Conservation (phyloP, 2,113 vertebrate genomes). For the Nansenia antarctica region DNA sequence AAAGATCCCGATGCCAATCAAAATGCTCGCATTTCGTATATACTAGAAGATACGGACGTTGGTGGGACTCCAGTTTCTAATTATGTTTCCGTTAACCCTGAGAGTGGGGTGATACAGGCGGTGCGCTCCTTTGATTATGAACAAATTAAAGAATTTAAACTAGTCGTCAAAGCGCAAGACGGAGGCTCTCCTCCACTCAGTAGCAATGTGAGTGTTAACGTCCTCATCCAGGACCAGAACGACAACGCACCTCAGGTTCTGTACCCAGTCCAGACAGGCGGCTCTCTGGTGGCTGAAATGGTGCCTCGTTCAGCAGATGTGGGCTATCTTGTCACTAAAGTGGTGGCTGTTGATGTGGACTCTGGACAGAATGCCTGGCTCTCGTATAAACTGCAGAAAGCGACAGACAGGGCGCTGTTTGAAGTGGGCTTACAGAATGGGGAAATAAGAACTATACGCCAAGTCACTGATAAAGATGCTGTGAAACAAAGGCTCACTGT, state of each 20-base stretch:
- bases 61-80: slow-evolving; percentile 32
- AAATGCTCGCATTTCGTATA: slow-evolving; percentile 19
- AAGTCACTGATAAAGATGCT: slow-evolving; percentile 38
- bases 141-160: slow-evolving; percentile 40
- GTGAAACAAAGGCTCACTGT: slow-evolving; percentile 37
- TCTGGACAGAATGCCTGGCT: slow-evolving; percentile 42
- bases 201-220: slow-evolving; percentile 11
- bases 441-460: slow-evolving; percentile 34
- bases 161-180: slow-evolving; percentile 46
- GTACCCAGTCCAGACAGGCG: slow-evolving; percentile 7
- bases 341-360: slow-evolving; percentile 41
- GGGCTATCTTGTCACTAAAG: slow-evolving; percentile 58
- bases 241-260: slow-evolving; percentile 38
- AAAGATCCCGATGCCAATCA: slow-evolving; percentile 42
- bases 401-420: slow-evolving; percentile 36
- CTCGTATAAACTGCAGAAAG: slow-evolving; percentile 40
- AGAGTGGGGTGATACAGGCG: slow-evolving; percentile 39
- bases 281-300: slow-evolving; percentile 27
- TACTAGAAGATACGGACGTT: slow-evolving; percentile 9
- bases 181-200: slow-evolving; percentile 43
- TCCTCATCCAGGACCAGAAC: slow-evolving; percentile 40
- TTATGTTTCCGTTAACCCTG: slow-evolving; percentile 46
- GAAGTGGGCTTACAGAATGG: slow-evolving; percentile 36
- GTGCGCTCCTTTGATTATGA: slow-evolving; percentile 54
- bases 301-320: slow-evolving; percentile 31